Percentiles rank a stretch among this genome's conserved stretches.
phyloP scores from a whole-genome alignment of 2,797 vertebrate species.

The Cichlasoma orientale region DNA sequence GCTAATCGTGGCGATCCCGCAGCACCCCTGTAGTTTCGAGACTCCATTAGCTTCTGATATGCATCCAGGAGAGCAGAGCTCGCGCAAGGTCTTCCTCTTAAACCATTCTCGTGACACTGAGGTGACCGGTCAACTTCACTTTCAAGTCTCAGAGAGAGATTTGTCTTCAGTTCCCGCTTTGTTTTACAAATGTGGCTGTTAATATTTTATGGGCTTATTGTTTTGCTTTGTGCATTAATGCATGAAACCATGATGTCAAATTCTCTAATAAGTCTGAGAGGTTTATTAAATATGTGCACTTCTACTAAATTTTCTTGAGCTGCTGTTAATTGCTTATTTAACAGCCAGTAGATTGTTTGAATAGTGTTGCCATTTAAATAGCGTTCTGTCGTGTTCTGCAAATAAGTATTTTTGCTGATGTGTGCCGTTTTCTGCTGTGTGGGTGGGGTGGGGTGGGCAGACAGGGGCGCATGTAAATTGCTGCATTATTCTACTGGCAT shows the following conservation, averaged over 20 bases:
- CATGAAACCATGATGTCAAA: neutral
- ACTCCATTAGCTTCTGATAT: slow-evolving; percentile 70
- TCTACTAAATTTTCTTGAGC: neutral
- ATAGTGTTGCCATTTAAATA: slow-evolving; percentile 1
- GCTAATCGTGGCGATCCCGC: slow-evolving; percentile 69
- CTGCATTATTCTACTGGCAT: slow-evolving; percentile 15
- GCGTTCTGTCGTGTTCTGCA: neutral
- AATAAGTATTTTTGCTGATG: slow-evolving; percentile 40
- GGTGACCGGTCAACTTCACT: slow-evolving; percentile 34
- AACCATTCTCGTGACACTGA: slow-evolving; percentile 32
- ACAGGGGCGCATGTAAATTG: slow-evolving; percentile 7
- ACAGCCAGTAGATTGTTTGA: slow-evolving; percentile 12
- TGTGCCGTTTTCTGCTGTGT: slow-evolving; percentile 20
- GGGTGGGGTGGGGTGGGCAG: neutral
- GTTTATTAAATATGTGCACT: neutral
- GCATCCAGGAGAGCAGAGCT: slow-evolving; percentile 55
- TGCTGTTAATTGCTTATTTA: slow-evolving; percentile 29
- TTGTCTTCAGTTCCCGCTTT: slow-evolving; percentile 10
- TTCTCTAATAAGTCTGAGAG: neutral
- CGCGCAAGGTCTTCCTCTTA: slow-evolving; percentile 32
- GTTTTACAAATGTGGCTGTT: slow-evolving; percentile 8
- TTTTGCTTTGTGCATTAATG: neutral
- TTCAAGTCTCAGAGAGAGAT: slow-evolving; percentile 8
- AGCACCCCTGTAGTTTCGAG: slow-evolving; percentile 67
- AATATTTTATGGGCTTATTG: neutral